Evolutionary conservation across 2,797 vertebrate species (phyloP), one percentile per base, ranked within the genome.

Genomic region (Semaprochilodus insignis): DNA sequence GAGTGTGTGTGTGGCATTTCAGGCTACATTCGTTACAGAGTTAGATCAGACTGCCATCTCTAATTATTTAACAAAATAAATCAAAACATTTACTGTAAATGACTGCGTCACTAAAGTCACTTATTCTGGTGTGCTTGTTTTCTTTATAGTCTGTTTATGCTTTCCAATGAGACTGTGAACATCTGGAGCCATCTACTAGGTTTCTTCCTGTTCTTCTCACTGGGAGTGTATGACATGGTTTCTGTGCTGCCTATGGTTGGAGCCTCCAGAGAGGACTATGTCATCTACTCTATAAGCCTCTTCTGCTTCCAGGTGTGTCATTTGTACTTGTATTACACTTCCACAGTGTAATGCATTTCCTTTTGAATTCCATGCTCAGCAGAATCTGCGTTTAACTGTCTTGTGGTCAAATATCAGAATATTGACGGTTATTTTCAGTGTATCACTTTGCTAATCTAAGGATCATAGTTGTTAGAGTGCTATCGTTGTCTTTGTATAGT

Each of bases 161-260:
- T 99, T 83, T 99, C 97, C 89, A 99, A 99, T 81, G 98, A 99
- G 92, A 96, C 97, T 0, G 96, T 97, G 86, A 99, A 97, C 84
- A 99, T 99, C 91, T 99, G 97, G 98, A 99, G 96, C 91, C 98
- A 99, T 66, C 92, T 99, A 89, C 85, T 99, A 85, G 98, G 97
- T 78, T 99, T 99, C 91, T 76, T 97, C 83, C 94, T 99, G 85
- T 99, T 99, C 94, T 97, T 99, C 91, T 91, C 88, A 2, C 88
- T 99, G 82, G 97, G 96, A 2, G 95, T 99, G 71, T 97, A 99
- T 86, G 97, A 99, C 92, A 96, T 98, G 95, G 94, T 93, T 0
- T 93, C 90, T 0, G 96, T 98, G 73, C 93, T 99, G 90, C 97
- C 97, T 10, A 91, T 93, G 0, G 89, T 96, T 17, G 95, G 96